A percentile compares a stretch with the other conserved stretches of the same genome.
These are phyloP conservation scores for Stylophora pistillata DNA, from an alignment of 64 coral and sea anemone genomes.

Conservation along the genomic window DNA sequence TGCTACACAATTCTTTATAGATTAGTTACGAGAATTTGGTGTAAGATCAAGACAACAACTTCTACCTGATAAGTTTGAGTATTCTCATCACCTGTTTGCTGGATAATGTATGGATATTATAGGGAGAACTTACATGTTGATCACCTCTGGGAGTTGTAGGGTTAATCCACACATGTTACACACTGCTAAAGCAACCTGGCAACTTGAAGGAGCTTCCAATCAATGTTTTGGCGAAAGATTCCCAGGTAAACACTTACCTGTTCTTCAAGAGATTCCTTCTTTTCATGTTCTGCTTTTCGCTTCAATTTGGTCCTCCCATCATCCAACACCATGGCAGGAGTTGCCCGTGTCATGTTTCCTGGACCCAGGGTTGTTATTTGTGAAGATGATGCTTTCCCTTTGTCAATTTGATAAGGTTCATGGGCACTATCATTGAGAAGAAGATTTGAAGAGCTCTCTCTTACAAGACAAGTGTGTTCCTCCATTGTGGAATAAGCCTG, in stretches of 20 bases:
- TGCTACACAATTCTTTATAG: too few relatives aligned
- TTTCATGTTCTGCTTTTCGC: conserved; percentile 17
- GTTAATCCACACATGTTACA: neutral
- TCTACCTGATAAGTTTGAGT: too few relatives aligned
- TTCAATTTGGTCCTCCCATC: conserved; percentile 7
- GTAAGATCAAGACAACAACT: too few relatives aligned
- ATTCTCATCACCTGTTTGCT: too few relatives aligned
- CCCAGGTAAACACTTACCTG: conserved; percentile 4
- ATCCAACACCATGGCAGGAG: conserved; percentile 52
- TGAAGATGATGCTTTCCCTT: conserved; percentile 37
- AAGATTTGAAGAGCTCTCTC: conserved; percentile 69
- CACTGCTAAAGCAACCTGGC: neutral
- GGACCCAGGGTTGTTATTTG: conserved; percentile 68
- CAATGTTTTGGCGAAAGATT: neutral
- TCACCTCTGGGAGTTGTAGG: too few relatives aligned
- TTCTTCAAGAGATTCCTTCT: conserved; percentile 12
- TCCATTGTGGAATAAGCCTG: conserved; percentile 87
- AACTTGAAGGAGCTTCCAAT: neutral
- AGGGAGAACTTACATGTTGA: too few relatives aligned
- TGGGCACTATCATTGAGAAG: conserved; percentile 50
- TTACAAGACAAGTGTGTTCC: conserved; percentile 61
- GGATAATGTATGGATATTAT: too few relatives aligned
- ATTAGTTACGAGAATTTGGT: too few relatives aligned
- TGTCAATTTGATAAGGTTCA: conserved; percentile 44
- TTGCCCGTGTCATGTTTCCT: conserved; percentile 80